These are phyloP conservation scores for Eubucco bourcierii DNA, from an alignment of 2,113 vertebrate species.

Conservation along the genomic window DNA sequence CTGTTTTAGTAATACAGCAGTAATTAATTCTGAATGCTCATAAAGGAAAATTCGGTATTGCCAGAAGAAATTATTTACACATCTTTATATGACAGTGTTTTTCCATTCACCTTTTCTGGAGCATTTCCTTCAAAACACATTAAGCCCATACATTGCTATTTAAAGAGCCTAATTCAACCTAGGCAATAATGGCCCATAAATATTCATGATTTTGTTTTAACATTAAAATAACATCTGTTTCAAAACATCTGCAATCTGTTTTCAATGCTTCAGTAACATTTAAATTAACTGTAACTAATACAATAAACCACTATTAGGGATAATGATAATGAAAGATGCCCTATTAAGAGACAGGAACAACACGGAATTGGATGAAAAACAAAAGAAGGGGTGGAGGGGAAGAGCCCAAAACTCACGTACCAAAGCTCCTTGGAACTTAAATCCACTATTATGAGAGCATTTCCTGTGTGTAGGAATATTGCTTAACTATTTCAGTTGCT, in stretches of 20 bases:
- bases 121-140: conserved; percentile 60
- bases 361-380: conserved; percentile 37
- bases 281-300: conserved; percentile 86
- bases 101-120: conserved; percentile 69
- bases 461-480: not conserved
- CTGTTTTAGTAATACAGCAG: conserved; percentile 59
- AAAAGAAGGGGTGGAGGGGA: not conserved
- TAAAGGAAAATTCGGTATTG: conserved; percentile 40
- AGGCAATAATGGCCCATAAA: conserved; percentile 80
- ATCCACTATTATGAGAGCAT: not conserved
- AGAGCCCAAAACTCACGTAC: not conserved
- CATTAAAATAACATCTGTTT: conserved; percentile 86
- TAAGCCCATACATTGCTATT: conserved; percentile 67
- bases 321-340: conserved; percentile 82
- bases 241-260: conserved; percentile 86
- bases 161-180: conserved; percentile 73
- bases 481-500: not conserved
- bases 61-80: conserved; percentile 56
- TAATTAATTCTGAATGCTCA: conserved; percentile 49
- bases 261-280: conserved; percentile 83
- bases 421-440: conserved; percentile 54
- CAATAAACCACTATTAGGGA: conserved; percentile 83
- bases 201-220: conserved; percentile 84
- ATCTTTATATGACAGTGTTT: conserved; percentile 56
- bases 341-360: conserved; percentile 71